Base-by-base conservation (phyloP, 1,140 invertebrate species). In the Trachelipus rathkii region DNA sequence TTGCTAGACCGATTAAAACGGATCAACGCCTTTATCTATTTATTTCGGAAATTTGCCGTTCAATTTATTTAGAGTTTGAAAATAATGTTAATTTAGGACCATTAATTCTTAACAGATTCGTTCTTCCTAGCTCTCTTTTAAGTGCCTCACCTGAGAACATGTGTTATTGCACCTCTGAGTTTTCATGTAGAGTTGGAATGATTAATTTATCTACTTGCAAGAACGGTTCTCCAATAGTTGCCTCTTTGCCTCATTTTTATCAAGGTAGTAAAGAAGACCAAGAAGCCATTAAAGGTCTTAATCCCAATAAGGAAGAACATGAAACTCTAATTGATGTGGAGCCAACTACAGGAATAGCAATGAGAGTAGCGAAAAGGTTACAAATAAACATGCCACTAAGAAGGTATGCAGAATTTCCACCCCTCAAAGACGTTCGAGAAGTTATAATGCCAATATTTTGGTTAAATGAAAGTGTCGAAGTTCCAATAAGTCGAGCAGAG, bases 211-310 rank as follows among this genome's bases (percentile, higher is more conserved):
- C 81, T 24, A 75, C 77, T 0, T 82, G 82, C 73, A 68, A 76
- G 15, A 75, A 77, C 19, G 82, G 82, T 6, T 77, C 80, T 0
- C 82, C 82, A 7, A 78, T 83, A 0, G 77, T 82, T 11, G 74
- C 79, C 67, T 82, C 94, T n/a, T 93, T 92, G 82, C 94, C 94
- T 3, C 95, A 97, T 84, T 96, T 95, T 84, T 90, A 91, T 82
- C 87, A 92, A 76, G 88, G 89, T 3, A 91, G 93, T 81, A 87
- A 89, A 4, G 83, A 86, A 0, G 85, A 95, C 10, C 83, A 89
- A 50, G 86, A 90, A 60, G 88, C 88, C 53, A 87, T 95, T 0
- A 88, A 89, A 23, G 94, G 94, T 19, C 83, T 93, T 10, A 81
- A 85, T 4, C 93, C 95, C 0, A 85, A 89, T 74, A 84, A 86